A percentile compares a stretch with the other conserved stretches of the same genome.
phyloP scores from a whole-genome alignment of 1,140 invertebrate genomes.

The Apis cerana region DNA sequence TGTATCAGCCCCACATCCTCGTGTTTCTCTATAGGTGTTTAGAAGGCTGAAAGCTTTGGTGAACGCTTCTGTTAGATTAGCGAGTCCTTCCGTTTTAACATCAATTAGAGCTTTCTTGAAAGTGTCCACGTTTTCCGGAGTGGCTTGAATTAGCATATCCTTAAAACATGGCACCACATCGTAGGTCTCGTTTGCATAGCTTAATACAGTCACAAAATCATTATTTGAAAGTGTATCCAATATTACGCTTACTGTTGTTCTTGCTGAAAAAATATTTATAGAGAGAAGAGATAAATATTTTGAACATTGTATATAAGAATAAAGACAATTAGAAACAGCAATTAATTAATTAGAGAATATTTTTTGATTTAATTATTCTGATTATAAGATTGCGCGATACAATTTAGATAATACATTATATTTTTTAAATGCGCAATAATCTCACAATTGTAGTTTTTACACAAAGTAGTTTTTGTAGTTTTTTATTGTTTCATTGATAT shows the following conservation, averaged over 20 bases:
- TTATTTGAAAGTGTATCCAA: slow-evolving; percentile 98
- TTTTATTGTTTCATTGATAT: too few species aligned
- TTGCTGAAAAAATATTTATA: slow-evolving; percentile 75
- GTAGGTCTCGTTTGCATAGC: slow-evolving; percentile 85
- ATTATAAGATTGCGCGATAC: not conserved
- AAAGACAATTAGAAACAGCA: too few species aligned
- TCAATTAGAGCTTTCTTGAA: slow-evolving; percentile 88
- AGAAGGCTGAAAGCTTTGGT: slow-evolving; percentile 92
- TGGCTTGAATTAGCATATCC: slow-evolving; percentile 93
- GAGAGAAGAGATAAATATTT: not conserved
- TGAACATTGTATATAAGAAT: not conserved
- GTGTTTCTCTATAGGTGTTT: slow-evolving; percentile 83
- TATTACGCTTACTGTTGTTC: slow-evolving; percentile 91
- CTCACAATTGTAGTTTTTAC: slow-evolving; percentile 25
- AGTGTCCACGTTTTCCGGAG: slow-evolving; percentile 92
- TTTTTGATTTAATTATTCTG: too few species aligned
- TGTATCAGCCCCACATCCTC: slow-evolving; percentile 82
- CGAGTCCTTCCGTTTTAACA: slow-evolving; percentile 88
- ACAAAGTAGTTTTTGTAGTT: too few species aligned
- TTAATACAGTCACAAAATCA: slow-evolving; percentile 97
- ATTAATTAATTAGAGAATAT: too few species aligned
- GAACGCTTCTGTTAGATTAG: slow-evolving; percentile 93
- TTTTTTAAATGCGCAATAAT: slow-evolving; percentile 14
- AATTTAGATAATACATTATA: not conserved
- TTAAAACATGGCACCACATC: slow-evolving; percentile 91